phyloP scores from a whole-genome alignment of 2,797 vertebrate species.

The Protosalanx chinensis region DNA sequence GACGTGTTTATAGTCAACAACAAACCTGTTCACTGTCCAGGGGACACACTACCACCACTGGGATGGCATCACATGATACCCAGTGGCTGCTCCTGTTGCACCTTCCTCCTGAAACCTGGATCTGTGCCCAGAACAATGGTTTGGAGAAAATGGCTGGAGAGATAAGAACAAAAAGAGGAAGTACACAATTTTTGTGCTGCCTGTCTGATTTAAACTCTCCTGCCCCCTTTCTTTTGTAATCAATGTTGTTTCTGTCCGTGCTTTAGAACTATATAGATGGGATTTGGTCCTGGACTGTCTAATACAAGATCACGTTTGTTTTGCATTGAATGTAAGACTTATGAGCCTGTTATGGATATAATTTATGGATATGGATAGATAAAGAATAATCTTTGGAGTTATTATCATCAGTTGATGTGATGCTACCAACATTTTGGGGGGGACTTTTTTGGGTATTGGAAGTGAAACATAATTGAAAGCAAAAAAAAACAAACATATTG shows the following conservation, averaged over 20 bases:
- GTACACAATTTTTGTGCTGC: constrained; percentile 33
- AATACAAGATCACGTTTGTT: neutral
- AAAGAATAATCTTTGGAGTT: too few species aligned
- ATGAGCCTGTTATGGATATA: too few species aligned
- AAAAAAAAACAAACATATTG: too few species aligned
- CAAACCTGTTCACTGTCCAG: constrained; percentile 24
- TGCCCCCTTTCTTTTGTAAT: neutral
- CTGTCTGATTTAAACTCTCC: constrained; percentile 29
- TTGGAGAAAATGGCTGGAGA: constrained; percentile 38
- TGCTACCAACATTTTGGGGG: too few species aligned
- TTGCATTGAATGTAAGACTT: too few species aligned
- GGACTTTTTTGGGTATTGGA: too few species aligned
- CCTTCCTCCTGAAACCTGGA: constrained; percentile 56
- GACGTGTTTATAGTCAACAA: constrained; percentile 21
- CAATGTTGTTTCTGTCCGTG: neutral
- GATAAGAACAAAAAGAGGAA: constrained; percentile 59
- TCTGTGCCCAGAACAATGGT: constrained; percentile 51
- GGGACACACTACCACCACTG: constrained; percentile 18
- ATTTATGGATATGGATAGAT: too few species aligned
- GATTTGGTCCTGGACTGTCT: neutral
- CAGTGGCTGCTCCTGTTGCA: constrained; percentile 31
- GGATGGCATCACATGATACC: constrained; percentile 51
- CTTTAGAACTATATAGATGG: neutral
- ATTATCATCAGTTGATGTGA: too few species aligned
- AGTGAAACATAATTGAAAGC: too few species aligned